Conservation (phyloP, 30 jellyfish, hydroid and myxozoan genomes). For the Cassiopea xamachana region DNA sequence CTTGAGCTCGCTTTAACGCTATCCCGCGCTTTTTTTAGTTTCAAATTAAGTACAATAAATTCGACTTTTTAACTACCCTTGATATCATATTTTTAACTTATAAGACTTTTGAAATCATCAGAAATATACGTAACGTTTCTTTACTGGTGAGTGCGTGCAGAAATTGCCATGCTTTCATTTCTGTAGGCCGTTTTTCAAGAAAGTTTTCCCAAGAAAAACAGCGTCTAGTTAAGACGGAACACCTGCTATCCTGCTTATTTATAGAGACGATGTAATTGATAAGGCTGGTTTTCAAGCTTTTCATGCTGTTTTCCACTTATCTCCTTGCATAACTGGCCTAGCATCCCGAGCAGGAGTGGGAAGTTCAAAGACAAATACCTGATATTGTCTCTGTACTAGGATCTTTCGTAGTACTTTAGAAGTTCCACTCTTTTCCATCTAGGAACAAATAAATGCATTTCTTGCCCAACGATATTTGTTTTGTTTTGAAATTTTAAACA, state of each 20-base stretch:
- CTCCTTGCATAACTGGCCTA: too few species aligned
- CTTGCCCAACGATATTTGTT: too few species aligned
- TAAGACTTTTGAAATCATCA: not conserved
- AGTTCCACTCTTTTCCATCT: too few species aligned
- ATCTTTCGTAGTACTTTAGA: too few species aligned
- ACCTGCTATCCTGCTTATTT: not conserved
- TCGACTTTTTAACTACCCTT: not conserved
- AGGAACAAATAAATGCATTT: too few species aligned
- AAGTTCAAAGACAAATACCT: too few species aligned
- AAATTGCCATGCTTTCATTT: not conserved
- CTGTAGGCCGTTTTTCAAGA: not conserved
- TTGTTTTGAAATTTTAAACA: too few species aligned
- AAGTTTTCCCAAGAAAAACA: too few species aligned
- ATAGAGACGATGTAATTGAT: not conserved
- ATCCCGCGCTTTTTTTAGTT: conserved; percentile 57
- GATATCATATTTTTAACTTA: not conserved
- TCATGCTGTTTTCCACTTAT: not conserved
- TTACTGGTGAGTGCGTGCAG: not conserved
- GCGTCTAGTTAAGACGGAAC: not conserved
- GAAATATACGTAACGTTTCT: not conserved
- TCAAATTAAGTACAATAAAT: not conserved
- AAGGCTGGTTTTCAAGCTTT: not conserved
- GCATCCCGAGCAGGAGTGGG: too few species aligned
- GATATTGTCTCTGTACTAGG: too few species aligned
- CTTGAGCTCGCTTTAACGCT: not conserved